These are phyloP conservation scores for Aphodius sticticus DNA, from an alignment of 2,888 invertebrate species.

Conservation along the genomic window DNA sequence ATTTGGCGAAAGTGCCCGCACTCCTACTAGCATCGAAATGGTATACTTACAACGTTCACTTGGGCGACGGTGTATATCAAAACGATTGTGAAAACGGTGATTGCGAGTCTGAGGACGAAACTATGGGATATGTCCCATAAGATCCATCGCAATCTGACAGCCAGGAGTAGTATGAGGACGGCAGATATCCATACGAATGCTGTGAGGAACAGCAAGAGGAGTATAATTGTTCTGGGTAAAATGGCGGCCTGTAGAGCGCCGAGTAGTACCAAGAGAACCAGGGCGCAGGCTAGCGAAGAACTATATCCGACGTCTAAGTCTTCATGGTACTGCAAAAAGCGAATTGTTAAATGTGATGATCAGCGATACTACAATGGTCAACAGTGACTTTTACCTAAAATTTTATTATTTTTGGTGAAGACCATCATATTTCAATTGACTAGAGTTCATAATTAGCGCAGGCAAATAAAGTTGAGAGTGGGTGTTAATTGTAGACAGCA, in stretches of 20 bases:
- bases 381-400: too few species aligned
- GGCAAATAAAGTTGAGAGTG: too few species aligned
- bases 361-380: too few species aligned
- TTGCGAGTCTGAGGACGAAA: slow-evolving; percentile 82
- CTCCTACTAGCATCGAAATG: background rate
- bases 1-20: slow-evolving; percentile 18
- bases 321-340: slow-evolving; percentile 78
- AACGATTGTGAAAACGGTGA: slow-evolving; percentile 87
- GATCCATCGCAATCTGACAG: slow-evolving; percentile 83
- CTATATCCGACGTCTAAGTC: slow-evolving; percentile 88
- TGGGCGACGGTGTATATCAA: slow-evolving; percentile 89
- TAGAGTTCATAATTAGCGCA: too few species aligned
- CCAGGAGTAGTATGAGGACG: slow-evolving; percentile 83
- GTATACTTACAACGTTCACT: slow-evolving; percentile 86
- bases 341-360: too few species aligned
- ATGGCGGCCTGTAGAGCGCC: slow-evolving; percentile 83
- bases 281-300: slow-evolving; percentile 79
- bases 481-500: too few species aligned
- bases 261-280: slow-evolving; percentile 76
- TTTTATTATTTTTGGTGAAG: too few species aligned
- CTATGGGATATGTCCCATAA: slow-evolving; percentile 87
- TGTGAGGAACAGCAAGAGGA: slow-evolving; percentile 84
- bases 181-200: slow-evolving; percentile 92
- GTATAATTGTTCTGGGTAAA: slow-evolving; percentile 83
- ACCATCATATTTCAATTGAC: background rate